phyloP scores from a whole-genome alignment of 1,140 invertebrate species.

The Lucilia cuprina region DNA sequence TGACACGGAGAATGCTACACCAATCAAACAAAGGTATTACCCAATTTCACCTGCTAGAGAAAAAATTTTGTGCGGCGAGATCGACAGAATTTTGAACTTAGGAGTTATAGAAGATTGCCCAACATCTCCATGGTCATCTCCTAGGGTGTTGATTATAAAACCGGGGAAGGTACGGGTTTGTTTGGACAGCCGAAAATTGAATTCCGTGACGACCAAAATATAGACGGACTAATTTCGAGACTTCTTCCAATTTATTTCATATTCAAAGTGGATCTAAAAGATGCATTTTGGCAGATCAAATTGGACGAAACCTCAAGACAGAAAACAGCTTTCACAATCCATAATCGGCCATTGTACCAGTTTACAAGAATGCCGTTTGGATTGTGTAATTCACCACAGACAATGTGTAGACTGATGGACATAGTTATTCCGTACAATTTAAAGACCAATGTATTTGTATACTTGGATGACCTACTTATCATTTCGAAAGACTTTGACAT shows the following conservation, averaged over 20 bases:
- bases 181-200: too few relatives aligned
- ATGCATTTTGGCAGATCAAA: too few relatives aligned
- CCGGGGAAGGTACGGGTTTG: too few relatives aligned
- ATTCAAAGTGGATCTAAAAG: too few relatives aligned
- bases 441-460: background rate
- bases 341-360: background rate
- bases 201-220: too few relatives aligned
- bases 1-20: background rate
- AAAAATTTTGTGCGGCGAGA: background rate
- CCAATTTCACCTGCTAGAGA: background rate
- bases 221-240: too few relatives aligned
- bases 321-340: background rate
- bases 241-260: too few relatives aligned
- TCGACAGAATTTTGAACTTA: background rate
- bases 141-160: background rate
- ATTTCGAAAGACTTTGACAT: background rate
- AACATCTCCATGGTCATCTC: background rate
- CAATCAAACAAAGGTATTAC: background rate
- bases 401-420: conserved; percentile 35
- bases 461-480: background rate
- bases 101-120: background rate
- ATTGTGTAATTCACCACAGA: conserved; percentile 34
- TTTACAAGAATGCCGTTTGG: conserved; percentile 21
- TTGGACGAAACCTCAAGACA: background rate
- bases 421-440: background rate